phyloP scores from a whole-genome alignment of 2,113 vertebrate genomes.

The Tringa solitaria region DNA sequence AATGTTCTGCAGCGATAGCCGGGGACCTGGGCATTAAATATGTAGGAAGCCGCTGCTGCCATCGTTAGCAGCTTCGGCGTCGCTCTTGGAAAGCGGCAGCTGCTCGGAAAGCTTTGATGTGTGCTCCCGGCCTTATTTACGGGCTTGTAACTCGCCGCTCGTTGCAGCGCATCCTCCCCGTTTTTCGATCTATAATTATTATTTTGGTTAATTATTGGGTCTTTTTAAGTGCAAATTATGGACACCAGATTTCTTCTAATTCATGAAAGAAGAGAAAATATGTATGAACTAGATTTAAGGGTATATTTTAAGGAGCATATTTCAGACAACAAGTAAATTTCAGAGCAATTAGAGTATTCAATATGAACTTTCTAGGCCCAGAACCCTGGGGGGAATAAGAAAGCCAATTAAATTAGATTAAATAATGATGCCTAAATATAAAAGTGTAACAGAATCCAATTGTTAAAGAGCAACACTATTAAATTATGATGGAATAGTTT shows the following conservation, averaged over 20 bases:
- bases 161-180: background rate
- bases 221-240: constrained; percentile 70
- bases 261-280: constrained; percentile 52
- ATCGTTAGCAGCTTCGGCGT: background rate
- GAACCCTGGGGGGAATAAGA: constrained; percentile 69
- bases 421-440: constrained; percentile 75
- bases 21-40: background rate
- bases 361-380: constrained; percentile 71
- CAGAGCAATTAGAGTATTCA: constrained; percentile 78
- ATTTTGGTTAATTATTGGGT: constrained; percentile 63
- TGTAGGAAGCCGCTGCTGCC: background rate
- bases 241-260: constrained; percentile 21
- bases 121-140: constrained; percentile 35
- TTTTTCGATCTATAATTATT: constrained; percentile 46
- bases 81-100: background rate
- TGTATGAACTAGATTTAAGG: constrained; percentile 60
- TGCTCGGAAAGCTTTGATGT: constrained; percentile 56
- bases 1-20: background rate
- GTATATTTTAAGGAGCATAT: constrained; percentile 47
- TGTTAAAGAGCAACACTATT: constrained; percentile 70
- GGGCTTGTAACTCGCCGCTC: background rate
- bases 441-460: constrained; percentile 63
- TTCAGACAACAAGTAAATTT: constrained; percentile 65
- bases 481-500: constrained; percentile 56
- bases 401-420: constrained; percentile 80